Evolutionary conservation across 1,140 invertebrate species (phyloP).

Genomic region (Brevipalpus yothersi): DNA sequence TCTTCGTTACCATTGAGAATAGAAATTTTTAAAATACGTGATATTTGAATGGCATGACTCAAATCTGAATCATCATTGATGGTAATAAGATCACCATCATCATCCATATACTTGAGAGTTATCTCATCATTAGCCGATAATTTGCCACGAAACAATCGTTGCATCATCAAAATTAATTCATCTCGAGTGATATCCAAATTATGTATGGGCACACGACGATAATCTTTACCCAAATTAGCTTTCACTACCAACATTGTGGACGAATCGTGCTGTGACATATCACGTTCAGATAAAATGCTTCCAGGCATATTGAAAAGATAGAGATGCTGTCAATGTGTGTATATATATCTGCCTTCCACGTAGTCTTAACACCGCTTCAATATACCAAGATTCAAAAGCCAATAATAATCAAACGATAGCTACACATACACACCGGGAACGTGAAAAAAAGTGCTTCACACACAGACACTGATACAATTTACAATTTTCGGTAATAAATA

Average conservation of each 20-base stretch:
- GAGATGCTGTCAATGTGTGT: too few species aligned
- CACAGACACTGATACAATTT: too few species aligned
- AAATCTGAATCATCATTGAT: slow-evolving; percentile 47
- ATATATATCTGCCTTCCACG: too few species aligned
- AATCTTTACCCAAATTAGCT: slow-evolving; percentile 41
- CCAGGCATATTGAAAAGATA: too few species aligned
- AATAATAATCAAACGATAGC: too few species aligned
- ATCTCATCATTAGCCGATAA: slow-evolving; percentile 38
- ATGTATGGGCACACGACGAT: slow-evolving; percentile 41
- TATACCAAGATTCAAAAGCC: too few species aligned
- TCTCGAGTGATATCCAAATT: slow-evolving; percentile 53
- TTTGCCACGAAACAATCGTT: slow-evolving; percentile 40
- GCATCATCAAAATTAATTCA: slow-evolving; percentile 50
- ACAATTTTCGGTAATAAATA: too few species aligned
- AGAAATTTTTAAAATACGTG: slow-evolving; percentile 36
- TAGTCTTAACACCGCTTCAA: too few species aligned
- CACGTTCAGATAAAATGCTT: too few species aligned
- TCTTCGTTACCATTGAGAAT: slow-evolving; percentile 26
- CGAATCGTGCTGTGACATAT: slow-evolving; percentile 19
- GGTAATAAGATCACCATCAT: slow-evolving; percentile 47
- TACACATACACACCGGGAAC: too few species aligned
- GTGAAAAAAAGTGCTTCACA: too few species aligned
- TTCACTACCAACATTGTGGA: slow-evolving; percentile 29
- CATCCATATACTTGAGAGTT: slow-evolving; percentile 46
- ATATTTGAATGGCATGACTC: slow-evolving; percentile 43